phyloP scores from a whole-genome alignment of 2,888 invertebrate genomes.

The Trilocha varians region DNA sequence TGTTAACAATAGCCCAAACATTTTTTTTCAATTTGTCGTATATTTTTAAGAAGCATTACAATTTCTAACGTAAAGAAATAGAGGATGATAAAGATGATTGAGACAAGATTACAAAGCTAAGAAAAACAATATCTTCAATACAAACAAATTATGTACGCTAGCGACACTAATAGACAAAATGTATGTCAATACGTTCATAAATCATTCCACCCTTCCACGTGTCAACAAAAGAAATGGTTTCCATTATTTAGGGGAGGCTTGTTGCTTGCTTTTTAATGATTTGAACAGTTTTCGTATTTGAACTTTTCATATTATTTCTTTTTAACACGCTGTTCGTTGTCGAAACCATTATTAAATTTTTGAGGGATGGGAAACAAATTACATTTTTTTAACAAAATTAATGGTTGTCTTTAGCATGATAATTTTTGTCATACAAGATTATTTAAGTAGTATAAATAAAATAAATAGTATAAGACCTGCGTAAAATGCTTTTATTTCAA shows the following conservation, averaged over 20 bases:
- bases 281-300: background rate
- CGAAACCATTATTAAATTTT: no score
- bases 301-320: background rate
- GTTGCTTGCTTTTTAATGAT: constrained; percentile 8
- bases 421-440: no score
- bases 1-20: no score
- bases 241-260: constrained; percentile 41
- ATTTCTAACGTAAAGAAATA: no score
- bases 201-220: constrained; percentile 40
- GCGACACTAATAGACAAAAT: constrained; percentile 38
- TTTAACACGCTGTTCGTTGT: background rate
- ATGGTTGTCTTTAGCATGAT: no score
- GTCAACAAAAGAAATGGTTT: constrained; percentile 52
- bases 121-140: background rate
- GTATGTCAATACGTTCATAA: constrained; percentile 54
- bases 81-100: background rate
- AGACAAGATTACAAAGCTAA: background rate
- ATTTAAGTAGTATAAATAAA: no score
- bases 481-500: no score
- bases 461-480: no score
- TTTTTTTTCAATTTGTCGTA: no score
- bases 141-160: background rate
- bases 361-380: no score
- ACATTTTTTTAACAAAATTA: no score
- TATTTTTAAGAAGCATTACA: no score